These are phyloP conservation scores for Cladopsammia gracilis DNA, from an alignment of 64 coral and sea anemone species.

Conservation along the genomic window DNA sequence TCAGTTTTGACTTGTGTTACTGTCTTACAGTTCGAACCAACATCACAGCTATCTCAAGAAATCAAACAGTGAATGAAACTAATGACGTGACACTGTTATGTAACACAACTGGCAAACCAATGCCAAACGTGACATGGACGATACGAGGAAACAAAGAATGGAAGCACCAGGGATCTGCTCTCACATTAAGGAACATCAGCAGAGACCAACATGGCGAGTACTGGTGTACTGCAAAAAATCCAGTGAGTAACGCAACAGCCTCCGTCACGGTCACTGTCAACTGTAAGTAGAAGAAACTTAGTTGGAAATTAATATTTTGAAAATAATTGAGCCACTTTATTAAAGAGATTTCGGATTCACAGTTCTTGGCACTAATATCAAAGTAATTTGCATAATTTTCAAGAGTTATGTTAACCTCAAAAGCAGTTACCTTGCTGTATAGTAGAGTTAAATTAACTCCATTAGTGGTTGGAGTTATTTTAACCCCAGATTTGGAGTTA, in stretches of 20 bases:
- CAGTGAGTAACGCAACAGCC: background rate
- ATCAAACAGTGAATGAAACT: background rate
- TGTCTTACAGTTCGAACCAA: too few species aligned
- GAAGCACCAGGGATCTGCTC: background rate
- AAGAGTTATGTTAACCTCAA: too few species aligned
- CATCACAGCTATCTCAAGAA: background rate
- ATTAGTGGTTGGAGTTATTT: too few species aligned
- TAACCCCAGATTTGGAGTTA: too few species aligned
- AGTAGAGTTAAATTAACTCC: too few species aligned
- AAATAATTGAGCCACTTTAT: too few species aligned
- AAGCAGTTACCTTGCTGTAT: too few species aligned
- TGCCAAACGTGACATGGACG: background rate
- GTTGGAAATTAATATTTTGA: too few species aligned
- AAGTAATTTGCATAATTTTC: too few species aligned
- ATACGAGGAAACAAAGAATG: background rate
- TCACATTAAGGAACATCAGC: slow-evolving; percentile 1
- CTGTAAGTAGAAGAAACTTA: background rate
- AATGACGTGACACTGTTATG: background rate
- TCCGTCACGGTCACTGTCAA: slow-evolving; percentile 16
- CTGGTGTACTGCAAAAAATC: background rate
- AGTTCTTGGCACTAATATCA: too few species aligned
- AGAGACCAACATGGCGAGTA: slow-evolving; percentile 6
- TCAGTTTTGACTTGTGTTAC: too few species aligned
- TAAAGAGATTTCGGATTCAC: too few species aligned
- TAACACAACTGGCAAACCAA: background rate